Conservation (phyloP, 2,113 vertebrate species). For the Amblyornis subalaris region DNA sequence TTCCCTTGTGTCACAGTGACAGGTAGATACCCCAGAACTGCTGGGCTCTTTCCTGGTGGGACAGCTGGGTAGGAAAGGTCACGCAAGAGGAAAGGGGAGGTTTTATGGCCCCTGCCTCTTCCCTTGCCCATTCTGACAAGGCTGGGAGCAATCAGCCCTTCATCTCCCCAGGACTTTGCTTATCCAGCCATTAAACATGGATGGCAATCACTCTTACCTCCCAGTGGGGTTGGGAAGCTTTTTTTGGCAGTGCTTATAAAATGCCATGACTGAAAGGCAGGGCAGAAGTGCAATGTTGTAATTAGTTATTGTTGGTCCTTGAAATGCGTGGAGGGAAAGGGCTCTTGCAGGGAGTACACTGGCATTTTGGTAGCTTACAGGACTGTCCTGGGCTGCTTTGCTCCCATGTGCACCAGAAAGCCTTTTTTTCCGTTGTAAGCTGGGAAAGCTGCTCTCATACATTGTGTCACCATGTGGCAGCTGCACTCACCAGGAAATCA, state of each 20-base stretch:
- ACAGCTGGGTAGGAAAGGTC: neutral
- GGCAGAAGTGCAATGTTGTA: neutral
- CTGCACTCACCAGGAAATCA: neutral
- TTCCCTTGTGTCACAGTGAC: neutral
- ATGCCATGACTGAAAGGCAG: neutral
- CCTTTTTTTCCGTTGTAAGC: neutral
- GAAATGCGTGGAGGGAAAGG: neutral
- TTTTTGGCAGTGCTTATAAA: neutral
- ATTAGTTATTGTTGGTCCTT: neutral
- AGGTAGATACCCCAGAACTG: neutral
- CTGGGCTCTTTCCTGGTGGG: neutral
- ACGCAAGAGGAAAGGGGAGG: neutral
- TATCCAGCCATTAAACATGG: neutral
- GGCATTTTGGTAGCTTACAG: neutral
- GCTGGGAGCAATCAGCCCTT: neutral
- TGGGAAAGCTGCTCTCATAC: neutral
- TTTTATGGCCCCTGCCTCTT: neutral
- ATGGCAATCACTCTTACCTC: neutral
- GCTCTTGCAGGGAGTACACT: accelerated
- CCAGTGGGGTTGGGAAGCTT: neutral
- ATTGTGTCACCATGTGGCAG: accelerated
- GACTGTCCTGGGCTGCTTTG: accelerated
- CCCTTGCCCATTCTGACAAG: neutral
- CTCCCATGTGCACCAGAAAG: neutral
- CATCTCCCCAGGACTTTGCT: neutral